Evolutionary conservation across 2,888 invertebrate species (phyloP), one percentile per base, ranked within the genome.

Genomic region (Drosophila borborema): DNA sequence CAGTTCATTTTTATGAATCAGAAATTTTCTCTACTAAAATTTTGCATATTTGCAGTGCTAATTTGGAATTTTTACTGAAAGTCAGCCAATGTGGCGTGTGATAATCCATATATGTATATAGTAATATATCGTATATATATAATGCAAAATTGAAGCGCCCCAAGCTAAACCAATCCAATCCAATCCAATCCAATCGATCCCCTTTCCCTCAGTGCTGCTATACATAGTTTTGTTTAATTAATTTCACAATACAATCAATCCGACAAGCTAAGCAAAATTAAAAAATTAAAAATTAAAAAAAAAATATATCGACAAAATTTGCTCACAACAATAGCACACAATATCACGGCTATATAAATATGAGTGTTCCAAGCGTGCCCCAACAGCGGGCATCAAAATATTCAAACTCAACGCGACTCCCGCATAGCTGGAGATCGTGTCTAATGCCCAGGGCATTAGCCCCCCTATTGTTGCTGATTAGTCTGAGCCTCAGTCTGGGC

Each of bases 311-410:
- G 2, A 46, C 23, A 16, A 51, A 34, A 72, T 76, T 79, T 72
- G 68, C 60, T 48, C 48, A 60, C 54, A 73, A 77, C 74, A 81
- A 87, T 71, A 74, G 66, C 72, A 65, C 71, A 65, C 20, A 75
- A 69, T 70, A 67, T 74, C 12, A 38, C 38, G 70, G 70, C 82
- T 79, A 77, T 89, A 38, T 23, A 79, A 84, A 86, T 76, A 91
- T 91, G 91, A 91, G 91, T 91, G 90, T 88, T 81, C 80, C 82
- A 80, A 85, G 75, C 65, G 66, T 75, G 78, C 83, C 90, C 90
- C 91, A 71, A 67, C 85, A 69, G 88, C 74, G 89, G 88, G 85
- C 88, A 77, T 62, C 74, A 40, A 60, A 60, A 77, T 51, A 48
- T 54, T 49, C 60, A 68, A 65, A 66, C 64, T 56, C 51, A 64